Percentiles rank a stretch among this genome's conserved stretches.
Conservation (phyloP, 1,140 invertebrate genomes). For the Plodia interpunctella region DNA sequence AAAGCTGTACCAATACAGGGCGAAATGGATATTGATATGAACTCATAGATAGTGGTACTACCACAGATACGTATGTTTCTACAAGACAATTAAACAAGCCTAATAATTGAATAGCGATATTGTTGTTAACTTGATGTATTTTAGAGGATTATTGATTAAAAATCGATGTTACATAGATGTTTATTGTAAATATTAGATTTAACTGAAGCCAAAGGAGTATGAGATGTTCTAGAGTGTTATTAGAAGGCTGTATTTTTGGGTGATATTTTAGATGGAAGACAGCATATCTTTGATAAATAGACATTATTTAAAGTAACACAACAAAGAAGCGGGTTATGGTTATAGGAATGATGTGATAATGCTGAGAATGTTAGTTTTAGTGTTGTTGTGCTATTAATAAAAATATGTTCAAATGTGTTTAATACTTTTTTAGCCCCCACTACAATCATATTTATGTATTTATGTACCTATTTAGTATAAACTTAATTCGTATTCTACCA, state of each 20-base stretch:
- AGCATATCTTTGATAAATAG: slow-evolving; percentile 68
- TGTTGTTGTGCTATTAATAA: slow-evolving; percentile 77
- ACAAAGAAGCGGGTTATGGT: slow-evolving; percentile 33
- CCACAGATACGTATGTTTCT: slow-evolving; percentile 47
- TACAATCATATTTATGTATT: too few relatives aligned
- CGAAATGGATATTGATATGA: slow-evolving; percentile 23
- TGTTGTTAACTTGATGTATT: slow-evolving; percentile 76
- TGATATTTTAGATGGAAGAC: slow-evolving; percentile 70
- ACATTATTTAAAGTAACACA: slow-evolving; percentile 44
- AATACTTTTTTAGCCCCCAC: slow-evolving; percentile 28
- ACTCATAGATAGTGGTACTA: slow-evolving; percentile 23
- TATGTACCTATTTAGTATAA: too few relatives aligned
- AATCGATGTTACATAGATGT: slow-evolving; percentile 76
- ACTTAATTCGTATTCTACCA: too few relatives aligned
- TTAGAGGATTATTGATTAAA: slow-evolving; percentile 75
- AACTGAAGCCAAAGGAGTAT: slow-evolving; percentile 46
- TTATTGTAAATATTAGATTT: slow-evolving; percentile 71
- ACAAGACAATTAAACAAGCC: slow-evolving; percentile 53
- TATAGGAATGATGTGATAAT: slow-evolving; percentile 68
- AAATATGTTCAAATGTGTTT: slow-evolving; percentile 71
- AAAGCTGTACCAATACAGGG: slow-evolving; percentile 30
- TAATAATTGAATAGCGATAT: slow-evolving; percentile 62
- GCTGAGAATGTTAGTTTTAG: slow-evolving; percentile 64
- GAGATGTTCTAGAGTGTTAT: slow-evolving; percentile 65
- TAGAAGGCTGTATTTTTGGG: slow-evolving; percentile 76